These are phyloP conservation scores for Pseudochromis fuscus DNA, from an alignment of 2,797 vertebrate species.

Conservation along the genomic window DNA sequence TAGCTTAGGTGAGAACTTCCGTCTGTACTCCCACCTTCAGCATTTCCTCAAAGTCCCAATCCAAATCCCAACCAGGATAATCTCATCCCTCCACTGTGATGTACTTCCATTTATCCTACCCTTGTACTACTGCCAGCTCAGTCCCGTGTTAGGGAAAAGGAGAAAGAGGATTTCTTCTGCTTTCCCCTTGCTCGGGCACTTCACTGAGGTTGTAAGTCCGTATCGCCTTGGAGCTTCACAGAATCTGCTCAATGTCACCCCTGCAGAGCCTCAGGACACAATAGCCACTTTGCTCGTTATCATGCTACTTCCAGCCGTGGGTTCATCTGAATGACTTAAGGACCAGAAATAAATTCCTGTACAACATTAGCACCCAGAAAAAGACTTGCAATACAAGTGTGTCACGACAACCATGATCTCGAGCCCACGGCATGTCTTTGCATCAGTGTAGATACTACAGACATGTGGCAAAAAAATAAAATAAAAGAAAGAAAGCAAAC, in stretches of 20 bases:
- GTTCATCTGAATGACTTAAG: constrained; percentile 54
- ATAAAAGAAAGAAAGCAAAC: not conserved
- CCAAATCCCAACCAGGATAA: constrained; percentile 82
- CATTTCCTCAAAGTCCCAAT: constrained; percentile 77
- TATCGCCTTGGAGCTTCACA: constrained; percentile 53
- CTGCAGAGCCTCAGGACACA: constrained; percentile 60
- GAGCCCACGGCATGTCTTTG: constrained; percentile 2
- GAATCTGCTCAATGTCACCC: constrained; percentile 71
- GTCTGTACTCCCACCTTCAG: constrained; percentile 77
- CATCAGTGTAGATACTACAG: constrained; percentile 1
- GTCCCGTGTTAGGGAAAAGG: constrained; percentile 71
- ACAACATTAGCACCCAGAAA: constrained; percentile 24
- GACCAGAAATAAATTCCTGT: constrained; percentile 36
- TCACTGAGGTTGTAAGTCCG: constrained; percentile 78
- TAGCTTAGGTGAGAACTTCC: constrained; percentile 78
- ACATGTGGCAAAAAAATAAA: constrained; percentile 1
- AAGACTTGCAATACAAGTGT: constrained; percentile 15
- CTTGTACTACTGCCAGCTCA: constrained; percentile 82
- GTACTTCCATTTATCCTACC: constrained; percentile 81
- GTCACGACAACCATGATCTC: constrained; percentile 24
- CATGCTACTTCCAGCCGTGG: constrained; percentile 50
- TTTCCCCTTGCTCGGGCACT: constrained; percentile 74
- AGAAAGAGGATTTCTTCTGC: constrained; percentile 80
- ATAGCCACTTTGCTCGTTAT: constrained; percentile 61
- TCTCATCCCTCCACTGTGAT: constrained; percentile 82